Evolutionary conservation across 1,140 invertebrate species (phyloP).

Genomic region (Apocrypta bakeri): DNA sequence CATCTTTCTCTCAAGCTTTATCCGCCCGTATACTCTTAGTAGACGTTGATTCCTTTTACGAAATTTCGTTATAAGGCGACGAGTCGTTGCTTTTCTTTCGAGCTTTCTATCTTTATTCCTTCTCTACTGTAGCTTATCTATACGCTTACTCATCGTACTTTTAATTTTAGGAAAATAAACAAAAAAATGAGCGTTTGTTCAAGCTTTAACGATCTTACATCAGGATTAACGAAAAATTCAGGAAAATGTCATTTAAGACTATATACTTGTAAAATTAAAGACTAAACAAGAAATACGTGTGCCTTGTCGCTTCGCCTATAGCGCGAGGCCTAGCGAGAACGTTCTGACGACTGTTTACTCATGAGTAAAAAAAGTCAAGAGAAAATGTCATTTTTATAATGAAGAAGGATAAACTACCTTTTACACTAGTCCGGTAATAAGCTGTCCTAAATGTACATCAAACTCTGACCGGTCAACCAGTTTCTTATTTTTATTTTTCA

Average conservation of each 20-base stretch:
- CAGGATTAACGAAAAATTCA: not conserved
- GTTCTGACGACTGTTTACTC: not conserved
- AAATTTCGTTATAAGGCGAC: not conserved
- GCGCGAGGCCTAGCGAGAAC: conserved; percentile 46
- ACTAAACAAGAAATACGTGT: not conserved
- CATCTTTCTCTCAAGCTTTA: not conserved
- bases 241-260: not conserved
- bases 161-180: not conserved
- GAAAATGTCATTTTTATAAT: not conserved
- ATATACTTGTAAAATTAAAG: not conserved
- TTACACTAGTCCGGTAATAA: conserved; percentile 62
- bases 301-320: conserved; percentile 56
- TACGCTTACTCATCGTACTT: not conserved
- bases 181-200: not conserved
- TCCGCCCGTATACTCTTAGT: not conserved
- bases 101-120: not conserved
- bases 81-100: not conserved
- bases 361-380: not conserved
- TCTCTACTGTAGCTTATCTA: not conserved
- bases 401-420: conserved; percentile 26
- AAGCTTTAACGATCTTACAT: conserved; percentile 3
- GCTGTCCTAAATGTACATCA: conserved; percentile 53
- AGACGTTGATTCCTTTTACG: not conserved
- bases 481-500: conserved; percentile 4
- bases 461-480: conserved; percentile 47